Conservation (phyloP, 2,888 invertebrate species). For the Caenorhabditis becei region DNA sequence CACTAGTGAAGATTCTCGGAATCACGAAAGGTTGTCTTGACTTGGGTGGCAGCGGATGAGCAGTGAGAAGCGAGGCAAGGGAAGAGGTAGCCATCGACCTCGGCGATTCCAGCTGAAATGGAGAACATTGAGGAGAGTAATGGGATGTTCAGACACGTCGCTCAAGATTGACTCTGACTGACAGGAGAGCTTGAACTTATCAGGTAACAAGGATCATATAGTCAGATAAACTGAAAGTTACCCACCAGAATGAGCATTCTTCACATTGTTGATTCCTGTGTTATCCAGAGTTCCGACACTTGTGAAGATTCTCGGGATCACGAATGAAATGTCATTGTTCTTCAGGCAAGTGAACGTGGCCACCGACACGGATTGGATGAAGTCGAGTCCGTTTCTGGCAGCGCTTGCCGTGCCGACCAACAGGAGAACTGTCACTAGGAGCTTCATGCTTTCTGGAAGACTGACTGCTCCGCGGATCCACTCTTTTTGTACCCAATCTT, state of each 20-base stretch:
- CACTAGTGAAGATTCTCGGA: conserved; percentile 65
- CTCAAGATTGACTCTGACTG: no score
- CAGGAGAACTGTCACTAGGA: conserved; percentile 14
- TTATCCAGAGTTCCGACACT: conserved; percentile 65
- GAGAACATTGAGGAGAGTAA: no score
- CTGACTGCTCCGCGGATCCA: not conserved
- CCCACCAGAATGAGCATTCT: conserved; percentile 68
- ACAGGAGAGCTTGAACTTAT: no score
- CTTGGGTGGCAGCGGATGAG: no score
- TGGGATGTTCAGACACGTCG: no score
- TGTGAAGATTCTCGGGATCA: conserved; percentile 68
- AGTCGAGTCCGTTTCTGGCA: conserved; percentile 39
- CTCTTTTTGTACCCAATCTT: conserved; percentile 22
- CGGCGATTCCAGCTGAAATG: no score
- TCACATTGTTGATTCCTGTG: conserved; percentile 71
- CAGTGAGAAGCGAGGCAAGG: no score
- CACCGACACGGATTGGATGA: conserved; percentile 60
- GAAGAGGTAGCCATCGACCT: no score
- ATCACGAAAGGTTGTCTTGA: no score
- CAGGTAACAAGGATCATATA: conserved; percentile 16
- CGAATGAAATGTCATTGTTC: conserved; percentile 65
- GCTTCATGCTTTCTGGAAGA: conserved; percentile 26
- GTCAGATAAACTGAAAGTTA: conserved; percentile 12
- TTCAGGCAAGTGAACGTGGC: conserved; percentile 66
- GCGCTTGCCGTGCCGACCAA: conserved; percentile 6